Evolutionary conservation across 2,888 invertebrate species (phyloP), one percentile per base, ranked within the genome.

Genomic region (Graphium colonna): DNA sequence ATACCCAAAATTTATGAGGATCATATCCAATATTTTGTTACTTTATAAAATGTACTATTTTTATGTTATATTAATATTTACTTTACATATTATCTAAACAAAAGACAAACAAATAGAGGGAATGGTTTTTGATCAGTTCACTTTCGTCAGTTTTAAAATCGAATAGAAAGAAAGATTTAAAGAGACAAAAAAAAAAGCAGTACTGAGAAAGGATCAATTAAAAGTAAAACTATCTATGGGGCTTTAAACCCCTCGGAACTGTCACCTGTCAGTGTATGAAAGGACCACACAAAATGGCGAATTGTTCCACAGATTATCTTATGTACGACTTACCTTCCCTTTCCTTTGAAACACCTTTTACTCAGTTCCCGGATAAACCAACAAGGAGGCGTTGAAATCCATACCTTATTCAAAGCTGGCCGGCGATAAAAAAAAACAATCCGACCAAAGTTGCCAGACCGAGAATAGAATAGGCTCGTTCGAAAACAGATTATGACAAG

Each of bases 401-500:
- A 86, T 87, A 85, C 86, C 82, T 79, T 70, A 64, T 16, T 68
- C 67, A 72, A 71, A 72, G 71, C 74, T 69, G 69, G 62, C 56
- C 51, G 36, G 4, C 13, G 21, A 69, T 74, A 81, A 80, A 79
- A 77, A 79, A 77, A 77, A 71, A 74, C 60, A 73, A 73, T 68
- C 64, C 67, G 60, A 67, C 71, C 66, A 73, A 82, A 83, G 77
- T 85, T 81, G 78, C 79, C 73, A 79, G 77, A 81, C 75, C 81
- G 82, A 82, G 83, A 82, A 79, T 82, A 81, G 80, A 78, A 75
- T 76, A 75, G 81, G 75, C 75, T 77, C 72, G 77, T 83, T 73
- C 74, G 74, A 87, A 88, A 86, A 86, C 79, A 87, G 89, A 88
- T 87, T 87, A 88, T 83, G 82, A 85, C 88, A 84, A 82, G 81